phyloP scores from a whole-genome alignment of 2,888 invertebrate species.

The Stictocephala bisonia region DNA sequence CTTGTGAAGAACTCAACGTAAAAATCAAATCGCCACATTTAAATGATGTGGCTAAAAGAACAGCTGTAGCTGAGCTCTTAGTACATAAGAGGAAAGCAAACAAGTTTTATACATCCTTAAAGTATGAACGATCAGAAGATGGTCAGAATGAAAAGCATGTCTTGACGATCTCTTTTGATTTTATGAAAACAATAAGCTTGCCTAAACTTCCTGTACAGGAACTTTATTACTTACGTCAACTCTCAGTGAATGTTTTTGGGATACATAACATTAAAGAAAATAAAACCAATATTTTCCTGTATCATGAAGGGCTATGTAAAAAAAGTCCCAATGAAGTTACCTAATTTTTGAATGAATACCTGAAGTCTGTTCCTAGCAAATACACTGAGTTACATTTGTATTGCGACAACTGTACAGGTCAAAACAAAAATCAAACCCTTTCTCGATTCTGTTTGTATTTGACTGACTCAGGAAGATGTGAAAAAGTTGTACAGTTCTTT shows the following conservation, averaged over 20 bases:
- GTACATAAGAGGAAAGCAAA: constrained; percentile 40
- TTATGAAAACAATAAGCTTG: constrained; percentile 38
- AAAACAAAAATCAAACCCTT: constrained; percentile 39
- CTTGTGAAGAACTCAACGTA: constrained; percentile 48
- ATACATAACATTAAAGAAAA: constrained; percentile 43
- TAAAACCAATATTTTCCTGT: constrained; percentile 29
- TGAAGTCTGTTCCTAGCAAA: constrained; percentile 4
- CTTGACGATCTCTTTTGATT: constrained; percentile 35
- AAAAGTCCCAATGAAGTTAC: constrained; percentile 35
- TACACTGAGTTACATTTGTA: constrained; percentile 27
- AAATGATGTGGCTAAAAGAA: constrained; percentile 45
- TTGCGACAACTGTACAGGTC: constrained; percentile 38
- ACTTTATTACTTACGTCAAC: constrained; percentile 45
- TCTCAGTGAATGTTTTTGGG: constrained; percentile 44
- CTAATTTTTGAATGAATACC: constrained; percentile 11
- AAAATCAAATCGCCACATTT: constrained; percentile 49
- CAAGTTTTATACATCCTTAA: constrained; percentile 36
- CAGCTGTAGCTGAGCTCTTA: constrained; percentile 43
- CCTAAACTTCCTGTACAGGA: constrained; percentile 46
- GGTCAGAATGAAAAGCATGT: constrained; percentile 29
- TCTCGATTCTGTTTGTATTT: constrained; percentile 29
- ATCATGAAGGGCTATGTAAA: constrained; percentile 31
- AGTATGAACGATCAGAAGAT: constrained; percentile 32
- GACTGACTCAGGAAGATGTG: constrained; percentile 24
- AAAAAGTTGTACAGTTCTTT: constrained; percentile 30